phyloP scores from a whole-genome alignment of 1,140 invertebrate species.

The Neodiprion virginianus region DNA sequence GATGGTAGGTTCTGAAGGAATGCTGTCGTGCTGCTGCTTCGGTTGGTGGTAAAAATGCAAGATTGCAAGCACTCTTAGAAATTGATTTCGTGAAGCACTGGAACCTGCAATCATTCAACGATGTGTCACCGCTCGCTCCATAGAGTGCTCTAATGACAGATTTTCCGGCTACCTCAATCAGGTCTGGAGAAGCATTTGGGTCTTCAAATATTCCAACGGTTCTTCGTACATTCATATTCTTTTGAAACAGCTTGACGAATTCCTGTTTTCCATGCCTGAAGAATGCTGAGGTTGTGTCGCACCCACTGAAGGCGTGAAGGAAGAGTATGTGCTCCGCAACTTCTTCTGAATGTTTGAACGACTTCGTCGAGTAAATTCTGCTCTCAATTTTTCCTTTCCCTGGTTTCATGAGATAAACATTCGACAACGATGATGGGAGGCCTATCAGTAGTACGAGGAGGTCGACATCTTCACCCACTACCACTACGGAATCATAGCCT shows the following conservation, averaged over 20 bases:
- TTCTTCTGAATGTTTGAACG: neutral
- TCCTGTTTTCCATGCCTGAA: neutral
- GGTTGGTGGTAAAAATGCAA: constrained; percentile 26
- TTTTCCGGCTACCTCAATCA: neutral
- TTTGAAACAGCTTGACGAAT: neutral
- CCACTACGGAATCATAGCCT: constrained; percentile 16
- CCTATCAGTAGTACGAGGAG: constrained; percentile 44
- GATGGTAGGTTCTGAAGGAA: constrained; percentile 26
- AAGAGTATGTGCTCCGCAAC: constrained; percentile 14
- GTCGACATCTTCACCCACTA: constrained; percentile 41
- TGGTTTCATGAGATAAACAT: constrained; percentile 30
- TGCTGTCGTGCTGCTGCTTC: constrained; percentile 23
- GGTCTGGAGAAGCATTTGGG: neutral
- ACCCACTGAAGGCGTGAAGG: constrained; percentile 23
- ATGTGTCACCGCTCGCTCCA: neutral
- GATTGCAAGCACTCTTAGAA: constrained; percentile 25
- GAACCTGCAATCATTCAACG: neutral
- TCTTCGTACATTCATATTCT: neutral
- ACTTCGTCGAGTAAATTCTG: constrained; percentile 11
- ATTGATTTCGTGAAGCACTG: neutral
- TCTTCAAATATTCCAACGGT: neutral
- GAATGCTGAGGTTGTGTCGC: constrained; percentile 8
- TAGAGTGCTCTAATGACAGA: neutral
- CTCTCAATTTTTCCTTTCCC: constrained; percentile 13
- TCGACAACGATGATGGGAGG: constrained; percentile 10